phyloP scores from a whole-genome alignment of 2,113 vertebrate species.

The Festucalex cinctus region DNA sequence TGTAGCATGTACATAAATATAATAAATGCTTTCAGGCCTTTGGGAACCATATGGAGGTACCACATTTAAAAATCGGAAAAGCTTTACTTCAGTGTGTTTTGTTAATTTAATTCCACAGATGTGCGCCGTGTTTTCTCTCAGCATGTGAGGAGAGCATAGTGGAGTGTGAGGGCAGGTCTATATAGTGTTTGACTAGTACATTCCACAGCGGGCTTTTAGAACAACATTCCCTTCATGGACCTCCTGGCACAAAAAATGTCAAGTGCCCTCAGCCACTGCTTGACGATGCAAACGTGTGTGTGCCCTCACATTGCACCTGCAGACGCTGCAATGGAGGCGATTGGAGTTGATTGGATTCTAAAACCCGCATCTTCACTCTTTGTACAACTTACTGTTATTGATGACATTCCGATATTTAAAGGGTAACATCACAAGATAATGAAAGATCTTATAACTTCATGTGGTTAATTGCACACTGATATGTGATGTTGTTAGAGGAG shows the following conservation, averaged over 20 bases:
- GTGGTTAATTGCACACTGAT: too few species aligned
- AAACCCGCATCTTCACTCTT: too few species aligned
- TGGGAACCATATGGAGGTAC: not conserved
- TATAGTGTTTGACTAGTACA: conserved; percentile 69
- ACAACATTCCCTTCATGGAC: conserved; percentile 62
- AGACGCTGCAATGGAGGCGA: not conserved
- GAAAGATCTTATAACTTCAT: too few species aligned
- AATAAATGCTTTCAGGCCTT: not conserved
- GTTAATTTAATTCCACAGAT: conserved; percentile 8
- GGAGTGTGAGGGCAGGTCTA: conserved; percentile 28
- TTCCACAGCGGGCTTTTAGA: conserved; percentile 69
- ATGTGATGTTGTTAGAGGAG: too few species aligned
- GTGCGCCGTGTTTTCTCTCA: conserved; percentile 37
- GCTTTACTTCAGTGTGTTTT: not conserved
- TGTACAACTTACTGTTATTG: not conserved
- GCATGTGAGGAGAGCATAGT: conserved; percentile 35
- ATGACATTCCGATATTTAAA: too few species aligned
- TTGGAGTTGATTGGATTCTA: not conserved
- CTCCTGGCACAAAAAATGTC: conserved; percentile 43
- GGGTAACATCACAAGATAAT: too few species aligned
- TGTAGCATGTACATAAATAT: not conserved
- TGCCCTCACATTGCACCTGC: conserved; percentile 12
- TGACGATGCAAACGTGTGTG: conserved; percentile 12
- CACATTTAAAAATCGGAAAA: not conserved
- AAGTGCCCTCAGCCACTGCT: conserved; percentile 18